Percentiles rank a stretch among this genome's conserved stretches.
phyloP scores from a whole-genome alignment of 2,113 vertebrate species.

The Heliornis fulica region DNA sequence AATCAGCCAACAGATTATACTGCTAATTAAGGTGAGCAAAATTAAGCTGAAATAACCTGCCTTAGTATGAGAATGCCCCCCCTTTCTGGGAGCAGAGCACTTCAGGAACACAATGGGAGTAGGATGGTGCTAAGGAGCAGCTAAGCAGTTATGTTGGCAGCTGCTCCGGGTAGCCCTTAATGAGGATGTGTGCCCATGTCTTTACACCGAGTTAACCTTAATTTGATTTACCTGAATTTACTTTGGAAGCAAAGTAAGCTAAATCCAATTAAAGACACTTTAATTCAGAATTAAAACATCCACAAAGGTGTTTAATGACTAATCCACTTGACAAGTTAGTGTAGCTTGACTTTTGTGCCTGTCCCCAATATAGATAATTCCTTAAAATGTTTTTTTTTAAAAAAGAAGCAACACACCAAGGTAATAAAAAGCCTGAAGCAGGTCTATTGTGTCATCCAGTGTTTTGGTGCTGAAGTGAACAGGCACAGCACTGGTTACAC shows the following conservation, averaged over 20 bases:
- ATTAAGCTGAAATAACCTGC: not conserved
- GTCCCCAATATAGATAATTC: not conserved
- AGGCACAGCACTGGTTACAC: not conserved
- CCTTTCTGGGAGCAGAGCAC: not conserved
- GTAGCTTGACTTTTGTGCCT: not conserved
- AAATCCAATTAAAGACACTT: slow-evolving; percentile 45
- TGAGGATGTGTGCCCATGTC: not conserved
- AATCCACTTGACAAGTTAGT: slow-evolving; percentile 31
- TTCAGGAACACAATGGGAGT: not conserved
- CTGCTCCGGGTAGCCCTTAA: not conserved
- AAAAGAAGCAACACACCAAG: not conserved
- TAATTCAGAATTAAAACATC: slow-evolving; percentile 13
- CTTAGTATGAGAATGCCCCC: rapidly evolving
- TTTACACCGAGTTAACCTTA: not conserved
- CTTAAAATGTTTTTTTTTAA: not conserved
- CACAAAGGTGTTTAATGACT: slow-evolving; percentile 25
- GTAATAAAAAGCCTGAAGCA: not conserved
- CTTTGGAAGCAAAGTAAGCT: not conserved
- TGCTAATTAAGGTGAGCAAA: not conserved
- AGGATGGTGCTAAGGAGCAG: not conserved
- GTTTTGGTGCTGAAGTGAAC: not conserved
- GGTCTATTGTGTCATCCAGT: not conserved
- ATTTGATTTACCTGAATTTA: slow-evolving; percentile 41
- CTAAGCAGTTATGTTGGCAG: not conserved
- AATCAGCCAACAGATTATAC: not conserved